phyloP scores from a whole-genome alignment of 2,888 invertebrate species.

The Augochlorella aurata region DNA sequence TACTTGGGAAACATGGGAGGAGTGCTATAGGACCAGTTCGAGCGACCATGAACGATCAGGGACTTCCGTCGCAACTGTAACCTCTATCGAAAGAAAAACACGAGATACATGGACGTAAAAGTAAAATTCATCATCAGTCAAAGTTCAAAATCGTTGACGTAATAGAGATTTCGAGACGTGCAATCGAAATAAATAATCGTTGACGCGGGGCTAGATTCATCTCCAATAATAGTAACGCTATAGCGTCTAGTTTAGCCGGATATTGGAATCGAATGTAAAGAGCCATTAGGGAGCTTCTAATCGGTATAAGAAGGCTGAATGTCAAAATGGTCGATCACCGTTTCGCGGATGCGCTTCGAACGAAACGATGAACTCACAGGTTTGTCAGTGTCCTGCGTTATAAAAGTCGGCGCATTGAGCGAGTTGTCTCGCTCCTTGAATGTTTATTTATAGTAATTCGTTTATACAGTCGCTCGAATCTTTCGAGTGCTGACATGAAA shows the following conservation, averaged over 20 bases:
- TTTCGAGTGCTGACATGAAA: conserved; percentile 30
- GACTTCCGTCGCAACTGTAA: neutral
- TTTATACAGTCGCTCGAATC: conserved; percentile 28
- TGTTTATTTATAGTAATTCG: conserved; percentile 48
- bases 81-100: neutral
- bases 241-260: neutral
- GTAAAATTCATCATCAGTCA: neutral
- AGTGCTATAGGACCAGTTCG: neutral
- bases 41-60: neutral
- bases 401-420: conserved; percentile 20
- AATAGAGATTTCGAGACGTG: neutral
- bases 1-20: no score
- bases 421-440: conserved; percentile 7
- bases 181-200: neutral
- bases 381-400: conserved; percentile 6
- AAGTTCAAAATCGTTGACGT: conserved; percentile 14
- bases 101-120: neutral
- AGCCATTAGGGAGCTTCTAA: neutral
- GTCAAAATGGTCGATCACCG: neutral
- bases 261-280: neutral
- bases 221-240: neutral
- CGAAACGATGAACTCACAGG: neutral
- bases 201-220: conserved; percentile 1
- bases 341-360: conserved; percentile 1
- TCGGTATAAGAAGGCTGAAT: neutral